Evolutionary conservation across 1,140 invertebrate species (phyloP), one percentile per base, ranked within the genome.

Genomic region (Uloborus diversus): DNA sequence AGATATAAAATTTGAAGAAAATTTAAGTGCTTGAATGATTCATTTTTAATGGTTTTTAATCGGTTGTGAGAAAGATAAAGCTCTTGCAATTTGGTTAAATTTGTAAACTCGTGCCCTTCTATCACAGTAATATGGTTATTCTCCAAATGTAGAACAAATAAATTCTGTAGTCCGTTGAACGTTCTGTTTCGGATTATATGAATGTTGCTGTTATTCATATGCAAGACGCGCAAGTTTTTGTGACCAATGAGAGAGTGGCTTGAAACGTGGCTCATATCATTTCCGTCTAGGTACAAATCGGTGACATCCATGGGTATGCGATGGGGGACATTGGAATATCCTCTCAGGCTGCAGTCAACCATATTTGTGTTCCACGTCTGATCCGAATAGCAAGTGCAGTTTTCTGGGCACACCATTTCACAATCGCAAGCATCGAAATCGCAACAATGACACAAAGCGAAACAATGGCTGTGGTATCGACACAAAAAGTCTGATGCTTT

Each of bases 361-460:
- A 96, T 93, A 85, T 97, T 97, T 28, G 93, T 94, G 79, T 93
- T 93, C 95, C 95, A 96, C 14, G 94, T 93, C 85, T 94, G 93
- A 84, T 97, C 94, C 11, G 84, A 82, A 86, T 95, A 96, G 85
- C 95, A 97, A 79, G 93, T 93, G 88, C 95, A 97, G 85, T 95
- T 95, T 81, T 91, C 90, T 2, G 95, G 95, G 84, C 95, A 97
- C 3, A 93, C 96, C 94, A 96, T 96, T 87, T 96, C 94, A 87
- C 95, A 97, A 86, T 97, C 95, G 86, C 95, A 97, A 61, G 94
- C 94, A 85, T 96, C 94, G 85, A 95, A 96, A 83, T 97, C 95
- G 85, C 95, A 97, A 87, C 95, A 97, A 83, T 95, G 94, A 85
- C 95, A 97, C 53, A 96, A 87, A 25, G 95, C 92, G 86, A 96